Evolutionary conservation across 1,140 invertebrate genomes (phyloP), one percentile per base, ranked within the genome.

Genomic region (Campodea augens): DNA sequence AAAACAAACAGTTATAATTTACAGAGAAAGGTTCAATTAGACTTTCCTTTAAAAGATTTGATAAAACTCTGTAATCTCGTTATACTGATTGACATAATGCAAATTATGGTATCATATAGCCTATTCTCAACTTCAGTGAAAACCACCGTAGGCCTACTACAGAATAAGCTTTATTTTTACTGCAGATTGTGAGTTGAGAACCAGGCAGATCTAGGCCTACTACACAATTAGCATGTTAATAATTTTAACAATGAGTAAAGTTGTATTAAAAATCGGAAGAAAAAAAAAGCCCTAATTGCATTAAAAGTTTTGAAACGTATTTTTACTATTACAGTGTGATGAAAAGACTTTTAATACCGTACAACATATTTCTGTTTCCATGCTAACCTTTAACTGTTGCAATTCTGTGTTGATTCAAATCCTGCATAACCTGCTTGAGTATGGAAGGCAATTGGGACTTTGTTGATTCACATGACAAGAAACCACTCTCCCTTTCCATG

Each of bases 401-500:
- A 57, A 74, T 74, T 58, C 81, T 78, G 49, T 77, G 71, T 3
- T 71, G 73, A 59, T 91, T 91, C 10, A 93, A 64, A 58, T 87
- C 78, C 19, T 77, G 66, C 52, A 82, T 67, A 2, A 91, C 75
- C 57, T 83, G 74, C 41, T 71, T 70, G 20, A 92, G 66, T 51
- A 91, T 74, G 10, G 74, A 72, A 20, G 77, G 71, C 25, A 92
- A 60, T 45, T 74, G 71, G 32, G 54, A 46, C 46, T 62, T 63
- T 5, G 65, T 58, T 22, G 71, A 68, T 29, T 72, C 67, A 50
- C 71, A 69, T 1, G 81, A 86, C 37, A 89, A 64, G 55, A 87
- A 88, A 46, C 71, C 70, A 46, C 73, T 78, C 64, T 89, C 79
- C 54, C 81, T 70, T 62, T 88, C 82, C 69, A 85, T 73, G 46